These are phyloP conservation scores for Dendroctonus valens DNA, from an alignment of 1,140 invertebrate species.

Conservation along the genomic window DNA sequence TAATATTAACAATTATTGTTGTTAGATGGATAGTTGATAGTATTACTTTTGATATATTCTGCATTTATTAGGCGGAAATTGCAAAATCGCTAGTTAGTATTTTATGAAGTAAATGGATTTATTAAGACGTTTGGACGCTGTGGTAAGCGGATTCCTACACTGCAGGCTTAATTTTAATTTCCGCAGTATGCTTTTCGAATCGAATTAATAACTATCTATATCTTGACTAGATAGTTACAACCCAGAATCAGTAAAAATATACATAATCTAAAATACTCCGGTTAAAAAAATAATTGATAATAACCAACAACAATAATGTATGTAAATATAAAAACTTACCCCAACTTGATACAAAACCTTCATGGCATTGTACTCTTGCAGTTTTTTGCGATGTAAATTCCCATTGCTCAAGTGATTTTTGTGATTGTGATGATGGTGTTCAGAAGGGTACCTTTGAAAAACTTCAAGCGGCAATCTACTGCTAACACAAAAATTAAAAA, in stretches of 20 bases:
- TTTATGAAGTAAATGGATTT: conserved; percentile 11
- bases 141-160: conserved; percentile 3
- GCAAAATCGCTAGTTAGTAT: conserved; percentile 17
- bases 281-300: too few species aligned
- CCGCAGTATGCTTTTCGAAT: conserved; percentile 7
- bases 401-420: conserved; percentile 35
- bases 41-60: too few species aligned
- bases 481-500: conserved; percentile 38
- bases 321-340: conserved; percentile 37
- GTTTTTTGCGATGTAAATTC: conserved; percentile 38
- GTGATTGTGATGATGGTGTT: conserved; percentile 40
- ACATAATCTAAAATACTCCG: too few species aligned
- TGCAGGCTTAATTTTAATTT: conserved; percentile 21
- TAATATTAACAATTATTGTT: too few species aligned
- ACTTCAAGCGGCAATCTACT: conserved; percentile 45
- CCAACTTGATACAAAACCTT: conserved; percentile 48
- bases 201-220: background rate
- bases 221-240: too few species aligned
- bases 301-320: too few species aligned
- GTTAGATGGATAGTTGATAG: too few species aligned
- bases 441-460: conserved; percentile 42
- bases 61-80: conserved; percentile 17
- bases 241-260: too few species aligned
- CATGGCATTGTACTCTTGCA: conserved; percentile 31
- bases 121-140: background rate